phyloP scores from a whole-genome alignment of 92 coral and sea anemone species.

The Montipora capitata region DNA sequence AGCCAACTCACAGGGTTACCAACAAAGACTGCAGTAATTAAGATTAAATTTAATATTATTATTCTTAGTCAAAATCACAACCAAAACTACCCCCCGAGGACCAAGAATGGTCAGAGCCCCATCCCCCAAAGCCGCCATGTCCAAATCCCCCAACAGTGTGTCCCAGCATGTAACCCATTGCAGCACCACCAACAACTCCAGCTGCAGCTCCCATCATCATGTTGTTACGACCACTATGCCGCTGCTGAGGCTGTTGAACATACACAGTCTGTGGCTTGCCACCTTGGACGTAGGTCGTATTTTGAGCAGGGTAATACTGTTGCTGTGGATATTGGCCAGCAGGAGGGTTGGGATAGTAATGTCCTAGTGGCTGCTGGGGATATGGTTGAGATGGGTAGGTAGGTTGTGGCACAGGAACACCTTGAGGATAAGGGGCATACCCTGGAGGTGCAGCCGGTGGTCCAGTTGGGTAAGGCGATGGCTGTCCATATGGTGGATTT shows the following conservation, averaged over 20 bases:
- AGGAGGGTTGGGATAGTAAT: conserved; percentile 73
- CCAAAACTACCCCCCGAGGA: conserved; percentile 97
- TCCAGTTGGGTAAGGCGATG: conserved; percentile 53
- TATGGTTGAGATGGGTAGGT: conserved; percentile 69
- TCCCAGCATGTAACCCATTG: conserved; percentile 97
- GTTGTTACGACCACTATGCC: conserved; percentile 54
- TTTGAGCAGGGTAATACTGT: conserved; percentile 75
- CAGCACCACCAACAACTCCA: conserved; percentile 97
- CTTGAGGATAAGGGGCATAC: conserved; percentile 73
- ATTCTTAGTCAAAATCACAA: conserved; percentile 83
- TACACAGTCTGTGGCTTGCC: conserved; percentile 89
- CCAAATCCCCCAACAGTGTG: conserved; percentile 94
- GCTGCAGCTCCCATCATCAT: conserved; percentile 98
- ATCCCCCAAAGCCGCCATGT: conserved; percentile 81
- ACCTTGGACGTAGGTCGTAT: conserved; percentile 77
- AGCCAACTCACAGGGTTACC: too few species aligned
- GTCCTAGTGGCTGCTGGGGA: conserved; percentile 72
- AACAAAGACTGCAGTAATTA: too few species aligned
- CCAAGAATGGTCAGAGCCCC: conserved; percentile 96
- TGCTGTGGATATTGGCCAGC: conserved; percentile 87
- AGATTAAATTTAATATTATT: too few species aligned
- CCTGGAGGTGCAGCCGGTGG: conserved; percentile 69
- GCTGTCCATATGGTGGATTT: conserved; percentile 74
- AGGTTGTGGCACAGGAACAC: conserved; percentile 66
- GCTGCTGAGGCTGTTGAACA: conserved; percentile 75